Evolutionary conservation across 1,140 invertebrate genomes (phyloP), one percentile per base, ranked within the genome.

Genomic region (Diorhabda elongata): DNA sequence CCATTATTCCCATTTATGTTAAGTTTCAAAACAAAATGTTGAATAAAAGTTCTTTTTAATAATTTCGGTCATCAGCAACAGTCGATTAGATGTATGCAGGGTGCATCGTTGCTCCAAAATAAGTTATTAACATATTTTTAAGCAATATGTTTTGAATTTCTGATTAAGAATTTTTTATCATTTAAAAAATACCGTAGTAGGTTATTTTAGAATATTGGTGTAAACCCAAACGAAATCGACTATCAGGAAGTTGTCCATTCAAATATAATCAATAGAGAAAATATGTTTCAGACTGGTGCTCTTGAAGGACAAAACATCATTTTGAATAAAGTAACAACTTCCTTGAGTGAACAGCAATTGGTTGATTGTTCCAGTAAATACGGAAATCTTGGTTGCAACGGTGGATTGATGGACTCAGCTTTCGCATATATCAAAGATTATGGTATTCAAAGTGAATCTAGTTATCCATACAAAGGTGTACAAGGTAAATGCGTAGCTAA

Each of bases 321-420:
- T 68, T 89, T 92, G 79, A 89, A 86, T 43, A 92, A 92, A 58
- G 85, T 88, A 69, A 84, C 99, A n/a, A 86, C 96, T 5, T 95
- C 94, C 3, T 86, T 99, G 0, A 97, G 94, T 73, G 97, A 99
- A 84, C 97, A 99, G 84, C 98, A 99, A 81, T 84, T 99, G 58
- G 87, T 99, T 42, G 98, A 99, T 84, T 99, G 98, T 80, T 66
- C 69, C 3, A 56, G 4, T 2, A n/a, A 58, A 42, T n/a, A 73
- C 52, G 61, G 61, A 62, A 63, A 64, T 42, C 11, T 0, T 44
- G 57, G 52, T 9, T 67, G 65, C 26, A 7, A 58, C 0, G 97
- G 97, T 74, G 97, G 97, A 66, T 83, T 97, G 26, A 96, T 98
- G 93, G 93, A 96, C 82, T 84, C 90, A 71, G 93, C 92, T 58